phyloP scores from a whole-genome alignment of 2,113 vertebrate genomes.

The Nothobranchius furzeri region DNA sequence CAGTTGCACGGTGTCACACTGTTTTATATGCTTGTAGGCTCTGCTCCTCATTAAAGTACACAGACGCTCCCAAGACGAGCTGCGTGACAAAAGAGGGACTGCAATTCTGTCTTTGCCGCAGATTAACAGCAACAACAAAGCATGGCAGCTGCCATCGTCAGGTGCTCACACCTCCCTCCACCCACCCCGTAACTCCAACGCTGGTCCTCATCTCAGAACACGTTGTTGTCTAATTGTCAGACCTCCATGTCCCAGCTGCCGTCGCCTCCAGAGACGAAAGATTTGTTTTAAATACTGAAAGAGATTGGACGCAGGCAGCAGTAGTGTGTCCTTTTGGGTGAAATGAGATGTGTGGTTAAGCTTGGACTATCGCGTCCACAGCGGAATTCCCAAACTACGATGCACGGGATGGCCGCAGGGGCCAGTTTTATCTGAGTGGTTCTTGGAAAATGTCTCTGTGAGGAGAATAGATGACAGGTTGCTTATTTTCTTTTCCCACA shows the following conservation, averaged over 20 bases:
- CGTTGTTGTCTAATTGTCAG: slow-evolving; percentile 68
- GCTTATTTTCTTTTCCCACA: slow-evolving; percentile 24
- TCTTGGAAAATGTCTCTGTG: slow-evolving; percentile 18
- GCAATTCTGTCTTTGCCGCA: slow-evolving; percentile 47
- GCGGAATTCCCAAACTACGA: slow-evolving; percentile 1
- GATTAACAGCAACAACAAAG: slow-evolving; percentile 12
- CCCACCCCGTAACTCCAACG: slow-evolving; percentile 29
- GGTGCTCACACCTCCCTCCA: slow-evolving; percentile 19
- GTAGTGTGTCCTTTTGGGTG: not conserved
- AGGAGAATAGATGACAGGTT: slow-evolving; percentile 37
- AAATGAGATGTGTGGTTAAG: slow-evolving; percentile 16
- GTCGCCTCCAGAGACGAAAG: slow-evolving; percentile 49
- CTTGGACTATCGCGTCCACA: slow-evolving; percentile 7
- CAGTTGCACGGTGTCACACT: slow-evolving; percentile 43
- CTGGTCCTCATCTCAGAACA: slow-evolving; percentile 45
- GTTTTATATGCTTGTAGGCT: slow-evolving; percentile 61
- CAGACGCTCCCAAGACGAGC: slow-evolving; percentile 54
- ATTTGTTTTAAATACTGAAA: slow-evolving; percentile 60
- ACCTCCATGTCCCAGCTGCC: slow-evolving; percentile 45
- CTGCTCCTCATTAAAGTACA: slow-evolving; percentile 71
- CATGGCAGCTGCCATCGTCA: slow-evolving; percentile 67
- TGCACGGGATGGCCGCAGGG: not conserved
- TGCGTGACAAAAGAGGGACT: slow-evolving; percentile 57
- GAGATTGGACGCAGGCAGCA: slow-evolving; percentile 20
- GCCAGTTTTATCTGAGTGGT: slow-evolving; percentile 12